A percentile compares a stretch with the other conserved stretches of the same genome.
These are phyloP conservation scores for Zaprionus camerounensis DNA, from an alignment of 1,140 invertebrate species.

Conservation along the genomic window DNA sequence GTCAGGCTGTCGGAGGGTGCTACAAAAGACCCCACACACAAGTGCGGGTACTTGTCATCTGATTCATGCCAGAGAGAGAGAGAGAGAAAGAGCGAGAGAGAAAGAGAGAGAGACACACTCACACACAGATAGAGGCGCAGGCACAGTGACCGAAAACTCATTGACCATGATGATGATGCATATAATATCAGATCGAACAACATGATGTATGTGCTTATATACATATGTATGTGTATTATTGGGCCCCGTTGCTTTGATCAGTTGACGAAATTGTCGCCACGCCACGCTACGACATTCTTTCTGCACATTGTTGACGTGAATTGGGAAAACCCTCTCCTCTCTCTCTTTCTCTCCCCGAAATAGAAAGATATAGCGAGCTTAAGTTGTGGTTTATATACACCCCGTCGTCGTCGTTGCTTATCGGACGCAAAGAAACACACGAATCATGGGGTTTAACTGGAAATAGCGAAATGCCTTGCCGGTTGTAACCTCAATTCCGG, in stretches of 20 bases:
- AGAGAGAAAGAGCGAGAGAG: conserved; percentile 14
- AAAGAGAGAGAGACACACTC: conserved; percentile 10
- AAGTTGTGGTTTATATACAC: conserved; percentile 28
- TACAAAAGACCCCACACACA: conserved; percentile 24
- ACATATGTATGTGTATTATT: conserved; percentile 9
- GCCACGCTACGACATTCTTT: background rate
- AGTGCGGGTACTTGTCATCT: conserved; percentile 41
- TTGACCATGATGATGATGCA: conserved; percentile 75
- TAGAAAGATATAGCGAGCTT: conserved; percentile 27
- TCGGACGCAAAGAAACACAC: conserved; percentile 11
- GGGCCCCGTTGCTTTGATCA: background rate
- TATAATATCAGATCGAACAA: conserved; percentile 36
- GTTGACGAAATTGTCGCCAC: conserved; percentile 29
- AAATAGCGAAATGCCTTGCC: conserved; percentile 9
- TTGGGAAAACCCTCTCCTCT: background rate
- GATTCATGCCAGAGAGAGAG: conserved; percentile 51
- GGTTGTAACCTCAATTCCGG: background rate
- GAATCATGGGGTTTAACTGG: conserved; percentile 25
- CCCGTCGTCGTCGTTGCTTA: conserved; percentile 18
- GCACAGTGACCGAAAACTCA: conserved; percentile 45
- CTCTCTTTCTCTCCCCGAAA: conserved; percentile 4
- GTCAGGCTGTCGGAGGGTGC: background rate
- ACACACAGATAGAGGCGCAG: conserved; percentile 1
- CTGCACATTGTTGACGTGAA: background rate
- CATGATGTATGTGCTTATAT: conserved; percentile 20